A percentile compares a stretch with the other conserved stretches of the same genome.
These are phyloP conservation scores for Pseudolycoriella hygida DNA, from an alignment of 2,888 invertebrate genomes.

Conservation along the genomic window DNA sequence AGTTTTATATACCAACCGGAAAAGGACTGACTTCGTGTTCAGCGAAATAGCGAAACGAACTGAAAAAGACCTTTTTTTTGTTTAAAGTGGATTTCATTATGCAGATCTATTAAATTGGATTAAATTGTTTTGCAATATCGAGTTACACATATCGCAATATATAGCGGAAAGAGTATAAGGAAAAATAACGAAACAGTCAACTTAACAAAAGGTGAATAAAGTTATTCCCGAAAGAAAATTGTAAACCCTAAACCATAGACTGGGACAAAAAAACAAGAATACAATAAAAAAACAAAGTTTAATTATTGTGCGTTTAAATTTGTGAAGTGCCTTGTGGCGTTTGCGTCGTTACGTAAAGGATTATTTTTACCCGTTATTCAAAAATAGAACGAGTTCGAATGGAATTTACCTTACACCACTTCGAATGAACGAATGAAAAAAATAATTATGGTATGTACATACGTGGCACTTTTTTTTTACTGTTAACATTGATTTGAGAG, in stretches of 20 bases:
- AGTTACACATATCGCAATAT: not conserved
- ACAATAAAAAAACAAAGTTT: no score
- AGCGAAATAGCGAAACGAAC: not conserved
- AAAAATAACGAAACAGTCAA: not conserved
- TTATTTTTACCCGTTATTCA: slow-evolving; percentile 1
- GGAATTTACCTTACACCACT: not conserved
- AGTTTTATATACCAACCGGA: not conserved
- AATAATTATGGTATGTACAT: not conserved
- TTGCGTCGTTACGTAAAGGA: not conserved
- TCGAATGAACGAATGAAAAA: not conserved
- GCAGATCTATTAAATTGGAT: not conserved
- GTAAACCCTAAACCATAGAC: not conserved
- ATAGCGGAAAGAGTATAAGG: not conserved
- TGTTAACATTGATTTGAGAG: not conserved
- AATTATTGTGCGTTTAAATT: not conserved
- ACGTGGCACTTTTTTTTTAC: not conserved
- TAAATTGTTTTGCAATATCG: not conserved
- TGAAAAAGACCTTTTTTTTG: no score
- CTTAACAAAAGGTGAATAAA: not conserved
- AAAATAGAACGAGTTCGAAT: slow-evolving; percentile 1
- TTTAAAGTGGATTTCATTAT: no score
- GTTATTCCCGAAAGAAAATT: not conserved
- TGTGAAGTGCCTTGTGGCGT: not conserved
- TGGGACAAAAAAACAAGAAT: no score
- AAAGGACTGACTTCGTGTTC: not conserved